These are phyloP conservation scores for Miniopterus natalensis DNA, from an alignment of 2,113 vertebrate species.

Conservation along the genomic window DNA sequence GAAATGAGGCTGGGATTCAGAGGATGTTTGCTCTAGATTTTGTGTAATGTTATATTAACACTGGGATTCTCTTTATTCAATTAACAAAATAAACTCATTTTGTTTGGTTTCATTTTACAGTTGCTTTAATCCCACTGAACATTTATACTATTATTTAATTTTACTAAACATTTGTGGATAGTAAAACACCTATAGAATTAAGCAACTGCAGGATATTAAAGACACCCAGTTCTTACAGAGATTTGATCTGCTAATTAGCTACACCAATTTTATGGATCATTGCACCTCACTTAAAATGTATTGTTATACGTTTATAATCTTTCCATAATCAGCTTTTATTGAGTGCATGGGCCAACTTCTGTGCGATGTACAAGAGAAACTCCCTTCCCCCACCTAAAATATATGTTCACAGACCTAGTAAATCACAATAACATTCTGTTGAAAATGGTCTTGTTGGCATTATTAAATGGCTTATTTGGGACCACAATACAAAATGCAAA, in stretches of 20 bases:
- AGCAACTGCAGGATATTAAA: slow-evolving; percentile 89
- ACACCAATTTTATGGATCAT: slow-evolving; percentile 92
- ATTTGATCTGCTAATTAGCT: slow-evolving; percentile 93
- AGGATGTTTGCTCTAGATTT: slow-evolving; percentile 91
- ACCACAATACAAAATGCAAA: slow-evolving; percentile 29
- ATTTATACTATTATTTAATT: slow-evolving; percentile 91
- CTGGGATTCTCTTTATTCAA: slow-evolving; percentile 90
- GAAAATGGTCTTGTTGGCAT: slow-evolving; percentile 69
- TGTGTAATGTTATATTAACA: slow-evolving; percentile 91
- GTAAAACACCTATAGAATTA: slow-evolving; percentile 90
- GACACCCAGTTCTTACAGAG: slow-evolving; percentile 89
- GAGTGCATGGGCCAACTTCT: slow-evolving; percentile 85
- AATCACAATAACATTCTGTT: slow-evolving; percentile 6
- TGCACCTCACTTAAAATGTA: slow-evolving; percentile 90
- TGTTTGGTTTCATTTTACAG: slow-evolving; percentile 92
- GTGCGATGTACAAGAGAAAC: slow-evolving; percentile 64
- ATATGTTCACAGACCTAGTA: slow-evolving; percentile 31
- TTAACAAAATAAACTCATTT: slow-evolving; percentile 92
- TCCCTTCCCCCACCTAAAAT: slow-evolving; percentile 50
- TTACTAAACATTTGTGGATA: slow-evolving; percentile 89
- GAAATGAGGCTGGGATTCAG: slow-evolving; percentile 91
- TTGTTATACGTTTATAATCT: slow-evolving; percentile 92
- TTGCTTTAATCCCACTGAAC: slow-evolving; percentile 90
- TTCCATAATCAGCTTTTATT: slow-evolving; percentile 91
- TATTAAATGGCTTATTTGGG: slow-evolving; percentile 62